phyloP scores from a whole-genome alignment of 2,888 invertebrate genomes.

The Habrosyne pyritoides region DNA sequence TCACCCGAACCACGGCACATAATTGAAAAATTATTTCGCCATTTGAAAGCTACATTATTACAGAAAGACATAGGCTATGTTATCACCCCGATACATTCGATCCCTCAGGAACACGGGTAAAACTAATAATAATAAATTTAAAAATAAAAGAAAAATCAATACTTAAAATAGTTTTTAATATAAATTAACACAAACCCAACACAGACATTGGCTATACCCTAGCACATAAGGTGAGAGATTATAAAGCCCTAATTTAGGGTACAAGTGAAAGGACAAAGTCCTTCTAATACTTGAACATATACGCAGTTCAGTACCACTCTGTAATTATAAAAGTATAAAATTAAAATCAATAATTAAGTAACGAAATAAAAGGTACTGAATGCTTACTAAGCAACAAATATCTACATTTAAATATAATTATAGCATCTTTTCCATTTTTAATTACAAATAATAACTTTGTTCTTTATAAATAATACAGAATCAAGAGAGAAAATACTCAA shows the following conservation, averaged over 20 bases:
- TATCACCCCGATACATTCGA: no score
- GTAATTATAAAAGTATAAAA: constrained; percentile 4
- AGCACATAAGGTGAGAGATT: constrained; percentile 72
- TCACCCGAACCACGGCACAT: no score
- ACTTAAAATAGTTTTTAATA: constrained; percentile 80
- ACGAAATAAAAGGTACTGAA: constrained; percentile 33
- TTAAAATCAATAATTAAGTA: constrained; percentile 14
- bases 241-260: constrained; percentile 83
- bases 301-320: constrained; percentile 43
- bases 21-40: no score
- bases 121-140: no score
- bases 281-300: constrained; percentile 78
- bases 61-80: no score
- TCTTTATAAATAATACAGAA: background rate
- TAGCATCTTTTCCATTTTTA: background rate
- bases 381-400: constrained; percentile 4
- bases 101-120: no score
- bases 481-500: background rate
- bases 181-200: constrained; percentile 83
- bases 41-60: no score
- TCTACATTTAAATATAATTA: background rate
- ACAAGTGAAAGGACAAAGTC: constrained; percentile 80
- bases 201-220: constrained; percentile 76
- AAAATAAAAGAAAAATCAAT: constrained; percentile 24
- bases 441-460: background rate